phyloP scores from a whole-genome alignment of 2,113 vertebrate genomes.

The Aegotheles bennettii region DNA sequence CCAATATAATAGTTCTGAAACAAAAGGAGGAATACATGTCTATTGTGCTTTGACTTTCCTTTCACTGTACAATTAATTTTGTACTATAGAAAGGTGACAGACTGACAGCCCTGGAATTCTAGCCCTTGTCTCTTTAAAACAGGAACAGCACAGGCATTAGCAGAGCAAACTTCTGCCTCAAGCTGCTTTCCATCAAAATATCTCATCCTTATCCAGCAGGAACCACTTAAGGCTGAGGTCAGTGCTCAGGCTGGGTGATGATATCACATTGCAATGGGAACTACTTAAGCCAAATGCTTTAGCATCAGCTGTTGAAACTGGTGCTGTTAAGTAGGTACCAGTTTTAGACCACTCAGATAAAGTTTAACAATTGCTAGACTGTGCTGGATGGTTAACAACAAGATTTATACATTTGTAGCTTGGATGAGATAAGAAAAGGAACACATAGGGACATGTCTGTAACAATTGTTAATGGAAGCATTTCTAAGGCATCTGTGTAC shows the following conservation, averaged over 20 bases:
- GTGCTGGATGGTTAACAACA: not conserved
- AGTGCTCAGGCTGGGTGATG: not conserved
- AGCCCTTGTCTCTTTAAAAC: not conserved
- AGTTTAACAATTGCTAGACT: not conserved
- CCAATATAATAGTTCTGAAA: not conserved
- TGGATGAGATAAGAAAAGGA: not conserved
- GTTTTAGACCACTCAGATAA: not conserved
- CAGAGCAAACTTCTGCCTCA: not conserved
- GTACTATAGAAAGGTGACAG: not conserved
- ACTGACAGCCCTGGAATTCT: not conserved
- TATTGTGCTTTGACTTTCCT: not conserved
- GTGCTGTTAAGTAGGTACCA: not conserved
- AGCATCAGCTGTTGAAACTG: not conserved
- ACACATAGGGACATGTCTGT: not conserved
- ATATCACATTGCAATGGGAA: not conserved
- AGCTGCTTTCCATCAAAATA: not conserved
- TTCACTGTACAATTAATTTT: not conserved
- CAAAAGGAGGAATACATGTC: not conserved
- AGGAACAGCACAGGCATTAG: not conserved
- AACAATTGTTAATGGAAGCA: not conserved
- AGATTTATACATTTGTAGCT: not conserved
- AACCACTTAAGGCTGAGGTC: not conserved
- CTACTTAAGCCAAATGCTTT: not conserved
- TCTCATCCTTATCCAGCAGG: not conserved
- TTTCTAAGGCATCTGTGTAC: not conserved